Evolutionary conservation across 1,140 invertebrate genomes (phyloP).

Genomic region (Ceratina australensis): DNA sequence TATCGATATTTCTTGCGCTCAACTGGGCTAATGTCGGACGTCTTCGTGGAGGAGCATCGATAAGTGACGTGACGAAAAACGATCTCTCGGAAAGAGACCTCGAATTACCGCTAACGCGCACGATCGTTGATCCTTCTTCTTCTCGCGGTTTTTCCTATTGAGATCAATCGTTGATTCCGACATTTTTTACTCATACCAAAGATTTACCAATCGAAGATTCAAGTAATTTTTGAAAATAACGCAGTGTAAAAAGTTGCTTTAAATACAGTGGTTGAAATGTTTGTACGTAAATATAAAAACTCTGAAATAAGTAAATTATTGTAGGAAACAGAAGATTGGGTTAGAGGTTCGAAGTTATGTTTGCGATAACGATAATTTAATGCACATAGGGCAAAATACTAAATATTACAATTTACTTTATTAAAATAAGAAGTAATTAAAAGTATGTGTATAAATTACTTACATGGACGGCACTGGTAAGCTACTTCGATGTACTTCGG

Average conservation of each 20-base stretch:
- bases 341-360: too few relatives aligned
- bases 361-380: too few relatives aligned
- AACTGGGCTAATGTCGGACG: slow-evolving; percentile 48
- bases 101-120: slow-evolving; percentile 16
- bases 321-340: too few relatives aligned
- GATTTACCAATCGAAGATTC: neutral
- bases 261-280: too few relatives aligned
- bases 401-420: too few relatives aligned
- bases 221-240: neutral
- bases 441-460: slow-evolving; percentile 79
- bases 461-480: slow-evolving; percentile 97
- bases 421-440: too few relatives aligned
- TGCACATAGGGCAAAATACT: too few relatives aligned
- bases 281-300: too few relatives aligned
- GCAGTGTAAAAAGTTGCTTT: too few relatives aligned
- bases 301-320: too few relatives aligned
- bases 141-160: neutral
- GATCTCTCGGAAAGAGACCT: slow-evolving; percentile 4
- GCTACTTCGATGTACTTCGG: slow-evolving; percentile 94
- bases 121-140: slow-evolving; percentile 9
- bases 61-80: slow-evolving; percentile 48
- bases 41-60: slow-evolving; percentile 49
- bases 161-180: too few relatives aligned
- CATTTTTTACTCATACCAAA: neutral
- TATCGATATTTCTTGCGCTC: slow-evolving; percentile 28